Evolutionary conservation across 2,113 vertebrate species (phyloP).

Genomic region (Rhabdomys dilectus): DNA sequence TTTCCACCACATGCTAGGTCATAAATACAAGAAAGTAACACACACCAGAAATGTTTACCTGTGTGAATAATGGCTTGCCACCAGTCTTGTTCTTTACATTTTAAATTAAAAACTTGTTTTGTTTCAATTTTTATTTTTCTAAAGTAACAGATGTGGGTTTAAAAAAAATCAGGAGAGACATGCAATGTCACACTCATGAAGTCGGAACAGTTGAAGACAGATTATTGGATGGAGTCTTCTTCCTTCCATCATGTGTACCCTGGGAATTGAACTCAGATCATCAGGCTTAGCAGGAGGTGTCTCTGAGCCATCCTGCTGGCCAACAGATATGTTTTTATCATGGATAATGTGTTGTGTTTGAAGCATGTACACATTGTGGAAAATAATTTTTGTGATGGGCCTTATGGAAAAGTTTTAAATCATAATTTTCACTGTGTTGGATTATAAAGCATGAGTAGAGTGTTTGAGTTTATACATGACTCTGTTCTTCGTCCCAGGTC

Average conservation of each 20-base stretch:
- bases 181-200: not conserved
- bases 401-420: slow-evolving; percentile 7
- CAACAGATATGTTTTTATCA: not conserved
- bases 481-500: not conserved
- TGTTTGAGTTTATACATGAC: not conserved
- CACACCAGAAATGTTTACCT: not conserved
- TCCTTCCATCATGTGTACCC: too few relatives aligned
- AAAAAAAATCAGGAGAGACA: not conserved
- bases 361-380: not conserved
- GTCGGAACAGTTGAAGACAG: not conserved
- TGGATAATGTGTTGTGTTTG: not conserved
- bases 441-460: not conserved
- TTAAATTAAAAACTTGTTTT: not conserved
- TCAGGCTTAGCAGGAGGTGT: not conserved
- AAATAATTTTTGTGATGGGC: not conserved
- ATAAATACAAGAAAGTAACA: not conserved
- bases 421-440: not conserved
- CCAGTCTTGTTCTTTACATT: not conserved
- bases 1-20: not conserved
- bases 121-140: not conserved
- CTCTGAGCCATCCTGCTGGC: too few relatives aligned
- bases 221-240: not conserved
- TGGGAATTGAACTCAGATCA: not conserved
- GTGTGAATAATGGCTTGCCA: slow-evolving; percentile 18
- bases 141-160: not conserved